A percentile compares a stretch with the other conserved stretches of the same genome.
Evolutionary conservation across 1,140 invertebrate species (phyloP).

Genomic region (Coptotermes formosanus): DNA sequence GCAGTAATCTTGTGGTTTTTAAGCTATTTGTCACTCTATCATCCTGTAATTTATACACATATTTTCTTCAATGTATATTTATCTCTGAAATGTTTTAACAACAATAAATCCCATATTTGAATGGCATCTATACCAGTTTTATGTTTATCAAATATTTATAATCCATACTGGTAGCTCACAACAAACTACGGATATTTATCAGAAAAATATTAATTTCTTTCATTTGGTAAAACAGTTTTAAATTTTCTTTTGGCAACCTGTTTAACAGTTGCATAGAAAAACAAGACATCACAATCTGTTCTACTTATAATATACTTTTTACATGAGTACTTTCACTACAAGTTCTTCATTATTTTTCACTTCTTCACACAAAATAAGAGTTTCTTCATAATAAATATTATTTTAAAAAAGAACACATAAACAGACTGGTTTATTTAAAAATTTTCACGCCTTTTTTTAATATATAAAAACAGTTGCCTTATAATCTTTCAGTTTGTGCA

Average conservation of each 20-base stretch:
- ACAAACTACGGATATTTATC: not conserved
- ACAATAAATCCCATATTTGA: not conserved
- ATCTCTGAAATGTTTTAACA: not conserved
- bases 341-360: not conserved
- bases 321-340: not conserved
- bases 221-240: slow-evolving; percentile 2
- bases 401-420: slow-evolving; percentile 1
- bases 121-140: not conserved
- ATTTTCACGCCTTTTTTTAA: not conserved
- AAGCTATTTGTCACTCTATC: not conserved
- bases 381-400: slow-evolving; percentile 6
- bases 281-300: slow-evolving; percentile 6
- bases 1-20: not conserved
- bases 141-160: not conserved
- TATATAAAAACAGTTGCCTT: slow-evolving; percentile 1
- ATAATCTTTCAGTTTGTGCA: not conserved
- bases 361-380: slow-evolving; percentile 12
- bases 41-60: not conserved
- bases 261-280: not conserved
- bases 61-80: not conserved
- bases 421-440: not conserved
- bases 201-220: slow-evolving; percentile 18
- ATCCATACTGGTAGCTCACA: not conserved
- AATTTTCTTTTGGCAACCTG: slow-evolving; percentile 13
- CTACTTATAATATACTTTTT: not conserved